Base-by-base conservation (phyloP, 2,888 invertebrate genomes). In the Hedya salicella region DNA sequence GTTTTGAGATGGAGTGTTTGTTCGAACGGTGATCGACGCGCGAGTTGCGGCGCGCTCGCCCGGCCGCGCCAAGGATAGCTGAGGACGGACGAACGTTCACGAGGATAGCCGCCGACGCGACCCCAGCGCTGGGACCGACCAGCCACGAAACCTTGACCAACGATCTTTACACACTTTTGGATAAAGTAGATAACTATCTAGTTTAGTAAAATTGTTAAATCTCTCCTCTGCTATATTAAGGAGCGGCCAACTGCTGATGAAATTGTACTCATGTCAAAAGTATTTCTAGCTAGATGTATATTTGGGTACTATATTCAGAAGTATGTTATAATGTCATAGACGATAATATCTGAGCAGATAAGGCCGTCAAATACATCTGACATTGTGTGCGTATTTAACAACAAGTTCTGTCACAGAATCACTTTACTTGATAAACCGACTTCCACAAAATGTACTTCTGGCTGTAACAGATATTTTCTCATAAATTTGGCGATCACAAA, bases 91-190 rank as follows among this genome's bases (percentile, higher is more conserved):
- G 25, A 48, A 48, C 44, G 3, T 13, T 39, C 46, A 17, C 57
- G 57, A 46, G 1, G 19, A 4, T 11, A 13, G 48, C 48, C 21
- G 19, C 13, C 13, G 8, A 4, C 36, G 59, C 48, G 14, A 14
- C 36, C 46, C 36, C 11, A 25, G 48, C 62, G 19, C 17, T 2
- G 25, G 13, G 11, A 19, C 73, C 69, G n/a, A 46, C 57, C 57
- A 57, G 32, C 76, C 61, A 68, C 73, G 70, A 70, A 69, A 72
- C 72, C 74, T 73, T 77, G 73, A 75, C 49, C 57, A 46, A 46
- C 57, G n/a, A 57, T 57, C 57, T 32, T 30, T 9, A 36, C 36
- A 16, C 17, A 32, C n/a, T 36, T 17, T n/a, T 5, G 9, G 30
- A 57, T 42, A 46, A 32, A 30, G 44, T 25, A 44, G 3, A 25